Base-by-base conservation (phyloP, 2,797 vertebrate genomes). In the Ctenopoma multispine region DNA sequence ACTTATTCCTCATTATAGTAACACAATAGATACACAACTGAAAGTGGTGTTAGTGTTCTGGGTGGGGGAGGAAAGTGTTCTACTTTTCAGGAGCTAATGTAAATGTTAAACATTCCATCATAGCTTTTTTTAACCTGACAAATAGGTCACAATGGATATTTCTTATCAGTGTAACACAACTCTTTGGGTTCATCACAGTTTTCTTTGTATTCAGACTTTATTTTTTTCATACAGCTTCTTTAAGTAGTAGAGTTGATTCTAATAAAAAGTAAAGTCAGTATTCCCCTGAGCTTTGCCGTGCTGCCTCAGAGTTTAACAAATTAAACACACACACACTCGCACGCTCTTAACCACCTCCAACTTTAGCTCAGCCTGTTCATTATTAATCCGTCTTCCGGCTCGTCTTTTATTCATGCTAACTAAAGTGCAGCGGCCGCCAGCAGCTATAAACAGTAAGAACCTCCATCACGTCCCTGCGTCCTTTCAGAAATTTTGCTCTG, bases 341-440 rank as follows among this genome's bases (percentile, higher is more conserved):
- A 7, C 31, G 13, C 69, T 36, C 55, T n/a, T 43, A 6, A 44
- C 69, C 47, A 47, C 64, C 86, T 90, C 89, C 60, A 79, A 79
- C 85, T 86, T 82, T 77, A 89, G 89, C 84, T 79, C 79, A 0
- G 11, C 4, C 4, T 51, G 56, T 92, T 87, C 87, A 92, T 91
- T 90, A 90, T 90, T 90, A 80, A 92, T 91, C 77, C 54, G 15
- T 58, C 75, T 49, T 87, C 75, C 38, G 44, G 68, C 83, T 92
- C 63, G 5, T 92, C 66, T 89, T 90, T 92, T 91, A 91, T 91
- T 92, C 75, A 91, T 92, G 82, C 61, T 57, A 55, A 77, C 83
- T 86, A 89, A 90, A 91, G 87, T 90, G 89, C 88, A 82, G 84
- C 69, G 63, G 55, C 76, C 48, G 77, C 76, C 80, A 55, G 69